Conservation (phyloP, 2,113 vertebrate genomes). For the Passer montanus region DNA sequence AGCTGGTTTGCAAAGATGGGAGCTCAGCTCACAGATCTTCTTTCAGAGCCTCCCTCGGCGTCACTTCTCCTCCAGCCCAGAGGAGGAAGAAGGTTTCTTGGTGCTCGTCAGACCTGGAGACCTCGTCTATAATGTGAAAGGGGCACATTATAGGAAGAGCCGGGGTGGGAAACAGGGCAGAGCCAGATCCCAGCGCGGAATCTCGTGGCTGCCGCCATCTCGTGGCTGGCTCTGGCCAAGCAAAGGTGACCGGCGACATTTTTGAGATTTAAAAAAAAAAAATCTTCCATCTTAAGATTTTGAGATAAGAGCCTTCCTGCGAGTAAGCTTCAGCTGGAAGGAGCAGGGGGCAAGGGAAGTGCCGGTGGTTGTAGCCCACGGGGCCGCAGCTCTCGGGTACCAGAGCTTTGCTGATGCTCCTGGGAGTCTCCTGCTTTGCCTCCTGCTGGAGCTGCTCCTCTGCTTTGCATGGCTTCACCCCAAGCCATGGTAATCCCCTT, state of each 20-base stretch:
- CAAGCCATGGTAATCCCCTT: neutral
- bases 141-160: neutral
- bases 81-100: neutral
- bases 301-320: neutral
- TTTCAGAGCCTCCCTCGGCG: neutral
- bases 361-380: neutral
- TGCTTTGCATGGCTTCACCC: neutral
- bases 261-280: no score
- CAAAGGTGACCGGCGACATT: neutral
- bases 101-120: neutral
- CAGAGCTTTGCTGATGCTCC: neutral
- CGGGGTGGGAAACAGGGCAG: fast-evolving
- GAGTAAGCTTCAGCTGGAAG: neutral
- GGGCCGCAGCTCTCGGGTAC: neutral
- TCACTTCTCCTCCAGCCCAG: neutral
- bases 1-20: neutral
- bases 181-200: neutral
- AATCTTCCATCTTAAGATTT: no score
- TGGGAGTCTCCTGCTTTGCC: neutral
- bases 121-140: neutral
- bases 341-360: neutral
- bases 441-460: neutral
- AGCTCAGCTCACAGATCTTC: neutral
- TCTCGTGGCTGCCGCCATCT: slow-evolving; percentile 32
- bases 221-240: neutral